Evolutionary conservation across 2,888 invertebrate species (phyloP), one percentile per base, ranked within the genome.

Genomic region (Leptothorax acervorum): DNA sequence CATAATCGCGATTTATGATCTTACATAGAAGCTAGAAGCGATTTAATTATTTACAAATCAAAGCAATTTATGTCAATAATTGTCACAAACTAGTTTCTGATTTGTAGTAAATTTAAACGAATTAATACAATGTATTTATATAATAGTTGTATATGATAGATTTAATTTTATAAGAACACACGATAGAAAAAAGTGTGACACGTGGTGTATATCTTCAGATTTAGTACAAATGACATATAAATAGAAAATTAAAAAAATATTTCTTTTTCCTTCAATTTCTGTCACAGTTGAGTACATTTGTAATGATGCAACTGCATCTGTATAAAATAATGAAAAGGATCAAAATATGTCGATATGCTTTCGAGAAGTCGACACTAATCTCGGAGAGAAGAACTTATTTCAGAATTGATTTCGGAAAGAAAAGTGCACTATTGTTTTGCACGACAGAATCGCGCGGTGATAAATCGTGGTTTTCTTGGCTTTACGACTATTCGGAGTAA

Each of bases 401-500:
- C 4, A 11, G 23, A 23, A 55, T n/a, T 55, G 57, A 51, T 82
- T 11, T 51, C 31, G 9, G 39, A 53, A 53, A 71, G 45, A 83
- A 81, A 63, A 42, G 55, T 35, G n/a, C 15, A 42, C 12, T 23
- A 62, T 62, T 42, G 65, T 83, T 83, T 78, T 62, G 53, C 48
- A 23, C 1, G 48, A 18, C 62, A 31, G n/a, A 45, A 42, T 28
- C 35, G 39, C 35, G 23, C 18, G 31, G 53, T 48, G 18, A 63
- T 83, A 82, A 84, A 66, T 73, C 31, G 45, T 48, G 2, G 8
- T 71, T 85, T 75, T 66, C 57, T 48, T 11, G 35, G 28, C 12
- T 78, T 70, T 81, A 81, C 51, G 83, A 68, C 28, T 68, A 9
- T 82, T 39, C 62, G 48, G 6, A 63, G 45, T 65, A 70, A 57